Evolutionary conservation across 2,113 vertebrate species (phyloP), one percentile per base, ranked within the genome.

Genomic region (Sialia sialis): DNA sequence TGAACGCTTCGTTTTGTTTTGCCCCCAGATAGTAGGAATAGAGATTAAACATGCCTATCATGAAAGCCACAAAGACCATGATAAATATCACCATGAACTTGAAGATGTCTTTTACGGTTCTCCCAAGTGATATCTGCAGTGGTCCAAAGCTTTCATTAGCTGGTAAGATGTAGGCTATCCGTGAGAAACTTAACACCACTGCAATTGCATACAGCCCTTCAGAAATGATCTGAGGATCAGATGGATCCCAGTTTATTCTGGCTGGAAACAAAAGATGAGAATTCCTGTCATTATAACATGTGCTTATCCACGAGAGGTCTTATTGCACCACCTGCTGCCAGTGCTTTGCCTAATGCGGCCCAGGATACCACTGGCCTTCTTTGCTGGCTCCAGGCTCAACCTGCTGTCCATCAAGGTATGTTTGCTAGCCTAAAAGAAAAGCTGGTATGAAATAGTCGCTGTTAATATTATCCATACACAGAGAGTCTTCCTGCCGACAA

Each of bases 51-150:
- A 99, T 99, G 77, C 99, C 99, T 72, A 99, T 98, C 99, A 99
- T 99, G 97, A 99, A 99, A 86, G 99, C 99, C 97, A 99, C 98
- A 88, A 99, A 99, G 67, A 99, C 99, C 95, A 99, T 99, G 85
- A 99, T 99, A 94, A 99, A 99, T 96, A 99, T 99, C 93, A 99
- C 99, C 99, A 99, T 99, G 93, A 99, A 99, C 94, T 99, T 99
- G 97, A 99, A 99, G 95, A 99, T 99, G 93, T 99, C 99, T 97
- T 99, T 99, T 16, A 99, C 98, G 1, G 99, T 99, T 86, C 99
- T 98, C 54, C 99, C 99, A 54, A 99, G 98, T 4, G 99, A 99
- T 97, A 99, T 99, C 97, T 99, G 99, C 91, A 99, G 97, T 5
- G 99, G 99, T 30, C 99, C 99, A 48, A 99, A 99, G 95, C 99